phyloP scores from a whole-genome alignment of 2,888 invertebrate species.

The Boloria selene region DNA sequence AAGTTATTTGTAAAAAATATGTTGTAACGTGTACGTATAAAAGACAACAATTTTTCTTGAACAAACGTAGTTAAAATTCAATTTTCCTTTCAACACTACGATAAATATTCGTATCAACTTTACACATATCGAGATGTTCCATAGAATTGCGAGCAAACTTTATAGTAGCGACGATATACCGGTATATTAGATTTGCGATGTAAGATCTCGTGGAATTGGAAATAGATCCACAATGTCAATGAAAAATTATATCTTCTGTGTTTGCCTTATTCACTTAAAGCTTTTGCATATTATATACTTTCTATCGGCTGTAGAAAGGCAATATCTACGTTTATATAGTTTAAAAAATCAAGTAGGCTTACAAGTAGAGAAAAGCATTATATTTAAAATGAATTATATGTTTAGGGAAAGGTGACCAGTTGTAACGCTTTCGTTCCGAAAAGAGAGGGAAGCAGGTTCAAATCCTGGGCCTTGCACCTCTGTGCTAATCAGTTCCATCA shows the following conservation, averaged over 20 bases:
- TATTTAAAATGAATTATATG: too few species aligned
- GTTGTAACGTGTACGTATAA: too few species aligned
- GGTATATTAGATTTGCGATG: constrained; percentile 14
- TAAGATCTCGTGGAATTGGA: constrained; percentile 11
- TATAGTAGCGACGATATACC: constrained; percentile 5
- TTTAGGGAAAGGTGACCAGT: too few species aligned
- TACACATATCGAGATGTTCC: neutral
- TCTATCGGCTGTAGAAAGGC: neutral
- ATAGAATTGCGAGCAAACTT: neutral
- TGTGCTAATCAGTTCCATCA: too few species aligned
- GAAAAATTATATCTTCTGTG: constrained; percentile 11
- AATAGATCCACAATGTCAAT: constrained; percentile 8
- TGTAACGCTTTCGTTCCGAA: too few species aligned
- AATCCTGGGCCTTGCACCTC: too few species aligned
- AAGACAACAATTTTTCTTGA: too few species aligned
- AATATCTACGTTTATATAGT: too few species aligned
- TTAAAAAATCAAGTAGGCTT: too few species aligned
- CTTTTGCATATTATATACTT: neutral
- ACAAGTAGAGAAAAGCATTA: too few species aligned
- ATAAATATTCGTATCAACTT: neutral
- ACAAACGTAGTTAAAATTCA: neutral
- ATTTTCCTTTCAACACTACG: neutral
- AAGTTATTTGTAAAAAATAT: too few species aligned
- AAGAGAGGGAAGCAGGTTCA: too few species aligned
- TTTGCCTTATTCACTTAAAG: constrained; percentile 2